These are phyloP conservation scores for Quadroppia sp. DNA, from an alignment of 2,888 invertebrate species.

Conservation along the genomic window DNA sequence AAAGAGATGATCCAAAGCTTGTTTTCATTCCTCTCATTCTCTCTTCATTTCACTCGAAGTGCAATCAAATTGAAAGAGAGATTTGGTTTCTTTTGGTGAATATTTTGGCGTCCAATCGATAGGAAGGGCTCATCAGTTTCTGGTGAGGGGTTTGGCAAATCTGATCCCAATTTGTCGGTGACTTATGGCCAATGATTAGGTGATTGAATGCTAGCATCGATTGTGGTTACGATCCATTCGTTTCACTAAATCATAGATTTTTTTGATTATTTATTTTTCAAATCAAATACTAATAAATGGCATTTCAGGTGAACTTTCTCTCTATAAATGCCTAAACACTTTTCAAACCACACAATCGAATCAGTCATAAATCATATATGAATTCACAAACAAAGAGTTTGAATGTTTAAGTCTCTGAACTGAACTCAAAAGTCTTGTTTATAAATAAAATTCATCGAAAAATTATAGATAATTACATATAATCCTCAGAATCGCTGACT, in stretches of 20 bases:
- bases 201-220: not conserved
- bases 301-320: slow-evolving; percentile 5
- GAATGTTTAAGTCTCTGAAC: not conserved
- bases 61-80: slow-evolving; percentile 13
- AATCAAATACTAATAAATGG: not conserved
- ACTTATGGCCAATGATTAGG: not conserved
- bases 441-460: too few relatives aligned
- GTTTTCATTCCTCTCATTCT: slow-evolving; percentile 3
- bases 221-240: slow-evolving; percentile 12
- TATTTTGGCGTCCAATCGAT: not conserved
- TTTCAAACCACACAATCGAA: not conserved
- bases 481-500: not conserved
- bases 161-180: not conserved
- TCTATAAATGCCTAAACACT: not conserved
- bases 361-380: not conserved
- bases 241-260: slow-evolving; percentile 1
- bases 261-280: not conserved
- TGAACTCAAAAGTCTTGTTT: not conserved
- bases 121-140: not conserved
- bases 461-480: not conserved
- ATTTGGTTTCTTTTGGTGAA: slow-evolving; percentile 17
- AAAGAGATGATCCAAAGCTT: slow-evolving; percentile 26
- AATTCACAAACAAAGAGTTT: not conserved
- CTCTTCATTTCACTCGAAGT: slow-evolving; percentile 23
- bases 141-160: not conserved